These are phyloP conservation scores for Cranoglanis bouderius DNA, from an alignment of 2,113 vertebrate genomes.

Conservation along the genomic window DNA sequence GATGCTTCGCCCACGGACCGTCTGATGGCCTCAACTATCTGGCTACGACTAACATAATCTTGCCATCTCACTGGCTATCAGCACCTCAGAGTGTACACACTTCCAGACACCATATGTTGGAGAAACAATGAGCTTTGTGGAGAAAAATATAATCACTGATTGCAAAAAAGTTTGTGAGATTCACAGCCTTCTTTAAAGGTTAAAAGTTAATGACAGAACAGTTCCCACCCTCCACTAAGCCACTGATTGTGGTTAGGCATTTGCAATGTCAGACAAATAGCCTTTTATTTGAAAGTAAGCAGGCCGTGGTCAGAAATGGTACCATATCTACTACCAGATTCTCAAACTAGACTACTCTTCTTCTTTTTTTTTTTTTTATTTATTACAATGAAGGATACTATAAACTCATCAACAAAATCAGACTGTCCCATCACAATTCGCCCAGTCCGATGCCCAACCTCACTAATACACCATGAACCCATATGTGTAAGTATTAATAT, in stretches of 20 bases:
- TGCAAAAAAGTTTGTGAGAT: background rate
- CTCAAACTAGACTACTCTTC: background rate
- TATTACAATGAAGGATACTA: background rate
- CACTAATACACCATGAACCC: background rate
- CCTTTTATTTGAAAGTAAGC: background rate
- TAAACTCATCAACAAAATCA: background rate
- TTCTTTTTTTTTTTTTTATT: background rate
- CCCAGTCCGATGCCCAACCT: background rate
- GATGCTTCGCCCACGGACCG: conserved; percentile 9
- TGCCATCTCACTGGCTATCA: background rate
- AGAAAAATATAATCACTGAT: background rate
- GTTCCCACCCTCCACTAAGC: background rate
- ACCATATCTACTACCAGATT: background rate
- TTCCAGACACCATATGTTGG: background rate
- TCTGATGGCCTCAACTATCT: conserved; percentile 5
- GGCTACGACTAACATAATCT: background rate
- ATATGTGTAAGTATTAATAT: background rate
- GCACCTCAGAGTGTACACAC: background rate
- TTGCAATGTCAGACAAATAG: background rate
- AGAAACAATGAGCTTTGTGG: background rate
- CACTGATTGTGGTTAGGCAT: background rate
- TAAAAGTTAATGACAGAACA: background rate
- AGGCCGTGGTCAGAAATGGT: background rate
- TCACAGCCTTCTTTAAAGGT: background rate
- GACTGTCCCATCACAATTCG: background rate